Evolutionary conservation across 2,113 vertebrate species (phyloP), one percentile per base, ranked within the genome.

Genomic region (Setophaga coronata): DNA sequence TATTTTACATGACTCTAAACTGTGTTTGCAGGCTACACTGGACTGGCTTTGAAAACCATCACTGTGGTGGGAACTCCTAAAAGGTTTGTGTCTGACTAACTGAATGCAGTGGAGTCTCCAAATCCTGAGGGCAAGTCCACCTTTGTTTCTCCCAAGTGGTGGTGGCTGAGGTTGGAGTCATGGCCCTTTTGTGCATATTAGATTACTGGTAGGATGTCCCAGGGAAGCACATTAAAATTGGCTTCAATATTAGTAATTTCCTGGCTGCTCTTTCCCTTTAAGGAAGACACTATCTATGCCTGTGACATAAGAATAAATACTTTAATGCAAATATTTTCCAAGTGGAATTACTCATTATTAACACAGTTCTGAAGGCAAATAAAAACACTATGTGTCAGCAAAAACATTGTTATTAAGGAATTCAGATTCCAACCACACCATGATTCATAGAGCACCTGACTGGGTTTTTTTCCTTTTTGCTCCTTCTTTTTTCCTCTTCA

Each of bases 381-480:
- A 82, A 73, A 96, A 96, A 76, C 48, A 94, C 61, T 14, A 9
- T 93, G 82, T 95, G 87, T 95, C 94, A 96, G 89, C 93, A 92
- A 89, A 95, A 93, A 3, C 36, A 67, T 91, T 87, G n/a, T 95
- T 88, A 91, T 92, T 93, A 54, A 91, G 45, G 94, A 97, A 89
- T 91, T 93, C 64, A 90, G 61, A 36, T 87, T 87, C 61, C 91
- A 72, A 94, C 83, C 81, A 60, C 83, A 76, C 14, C 17, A 45
- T 96, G 95, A 96, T 84, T 97, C 96, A 96, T 19, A 79, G 43
- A 89, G 33, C 81, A 97, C 96, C 83, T 95, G 94, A 91, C 71
- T 69, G 31, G 2, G 45, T 26, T 66, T 40, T 73, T 38, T 53
- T 31, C 6, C 2, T 14, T 82, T 88, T 77, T 60, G 4, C 14